phyloP scores from a whole-genome alignment of 2,888 invertebrate genomes.

The Campoplex capitator region DNA sequence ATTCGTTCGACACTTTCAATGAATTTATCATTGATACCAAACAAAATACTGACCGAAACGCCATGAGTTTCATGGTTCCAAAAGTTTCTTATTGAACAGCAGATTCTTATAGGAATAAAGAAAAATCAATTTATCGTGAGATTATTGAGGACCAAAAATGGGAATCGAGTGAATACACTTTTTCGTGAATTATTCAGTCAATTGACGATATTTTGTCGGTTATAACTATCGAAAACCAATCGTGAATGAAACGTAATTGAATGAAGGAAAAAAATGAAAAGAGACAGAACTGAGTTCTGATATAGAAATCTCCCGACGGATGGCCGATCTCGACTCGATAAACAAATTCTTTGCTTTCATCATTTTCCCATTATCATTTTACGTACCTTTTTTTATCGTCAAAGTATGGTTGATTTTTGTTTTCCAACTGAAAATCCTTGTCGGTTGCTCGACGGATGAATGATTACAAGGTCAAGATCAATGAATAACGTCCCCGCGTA shows the following conservation, averaged over 20 bases:
- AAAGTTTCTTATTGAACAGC: background rate
- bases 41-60: background rate
- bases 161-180: background rate
- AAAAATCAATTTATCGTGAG: background rate
- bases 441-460: background rate
- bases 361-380: background rate
- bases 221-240: background rate
- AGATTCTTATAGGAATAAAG: background rate
- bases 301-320: background rate
- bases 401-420: background rate
- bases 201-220: background rate
- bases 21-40: background rate
- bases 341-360: background rate
- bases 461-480: background rate
- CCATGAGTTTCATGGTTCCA: background rate
- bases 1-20: background rate
- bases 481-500: background rate
- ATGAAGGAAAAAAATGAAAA: background rate
- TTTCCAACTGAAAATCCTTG: background rate
- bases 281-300: no score
- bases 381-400: slow-evolving; percentile 10
- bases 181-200: background rate
- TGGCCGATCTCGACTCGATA: background rate
- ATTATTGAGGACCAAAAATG: background rate
- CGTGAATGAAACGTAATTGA: background rate